phyloP scores from a whole-genome alignment of 2,113 vertebrate genomes.

The Ageneiosus marmoratus region DNA sequence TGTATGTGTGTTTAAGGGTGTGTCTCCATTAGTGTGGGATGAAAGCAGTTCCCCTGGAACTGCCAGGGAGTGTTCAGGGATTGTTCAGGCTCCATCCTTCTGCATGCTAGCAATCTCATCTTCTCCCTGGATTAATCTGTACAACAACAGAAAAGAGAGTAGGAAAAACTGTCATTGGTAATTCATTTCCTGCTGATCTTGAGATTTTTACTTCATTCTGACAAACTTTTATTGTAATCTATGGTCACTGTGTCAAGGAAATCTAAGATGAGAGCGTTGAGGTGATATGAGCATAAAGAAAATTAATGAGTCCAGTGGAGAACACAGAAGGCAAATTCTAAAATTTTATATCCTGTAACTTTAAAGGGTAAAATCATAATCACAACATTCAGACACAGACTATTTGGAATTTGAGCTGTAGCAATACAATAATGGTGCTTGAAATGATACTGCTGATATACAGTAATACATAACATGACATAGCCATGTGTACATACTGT shows the following conservation, averaged over 20 bases:
- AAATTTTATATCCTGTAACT: background rate
- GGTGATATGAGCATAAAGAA: background rate
- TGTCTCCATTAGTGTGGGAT: background rate
- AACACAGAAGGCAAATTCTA: background rate
- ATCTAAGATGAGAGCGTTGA: background rate
- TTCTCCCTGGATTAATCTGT: conserved; percentile 18
- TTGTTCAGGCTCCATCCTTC: conserved; percentile 54
- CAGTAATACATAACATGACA: background rate
- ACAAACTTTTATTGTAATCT: too few relatives aligned
- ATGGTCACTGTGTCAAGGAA: too few relatives aligned
- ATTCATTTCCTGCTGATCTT: background rate
- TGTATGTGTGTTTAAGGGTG: background rate
- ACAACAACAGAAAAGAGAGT: background rate
- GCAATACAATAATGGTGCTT: too few relatives aligned
- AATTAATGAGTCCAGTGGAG: too few relatives aligned
- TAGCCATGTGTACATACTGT: too few relatives aligned
- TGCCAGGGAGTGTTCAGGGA: conserved; percentile 43
- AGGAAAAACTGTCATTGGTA: background rate
- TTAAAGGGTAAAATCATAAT: background rate
- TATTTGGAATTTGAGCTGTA: too few relatives aligned
- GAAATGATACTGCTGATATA: background rate
- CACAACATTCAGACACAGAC: too few relatives aligned
- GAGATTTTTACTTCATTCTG: too few relatives aligned
- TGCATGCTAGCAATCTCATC: background rate
- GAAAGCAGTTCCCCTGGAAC: background rate